A percentile compares a stretch with the other conserved stretches of the same genome.
Evolutionary conservation across 2,888 invertebrate genomes (phyloP).

Genomic region (Nineta flava): DNA sequence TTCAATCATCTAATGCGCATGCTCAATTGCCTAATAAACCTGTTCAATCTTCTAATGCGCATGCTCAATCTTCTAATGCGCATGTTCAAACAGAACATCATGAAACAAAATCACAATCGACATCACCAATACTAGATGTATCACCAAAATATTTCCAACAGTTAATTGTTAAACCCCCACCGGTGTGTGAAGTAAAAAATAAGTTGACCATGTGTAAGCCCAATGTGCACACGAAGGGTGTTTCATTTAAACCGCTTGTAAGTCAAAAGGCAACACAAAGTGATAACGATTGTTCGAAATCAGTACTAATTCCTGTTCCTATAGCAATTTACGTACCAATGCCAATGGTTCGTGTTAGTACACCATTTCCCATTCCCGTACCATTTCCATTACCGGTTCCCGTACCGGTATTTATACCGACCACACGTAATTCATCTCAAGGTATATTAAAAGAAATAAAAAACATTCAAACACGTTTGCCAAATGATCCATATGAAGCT

Average conservation of each 20-base stretch:
- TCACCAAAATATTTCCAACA: conserved; percentile 50
- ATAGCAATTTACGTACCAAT: conserved; percentile 79
- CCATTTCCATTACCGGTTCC: conserved; percentile 80
- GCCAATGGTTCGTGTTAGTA: conserved; percentile 73
- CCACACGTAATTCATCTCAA: conserved; percentile 69
- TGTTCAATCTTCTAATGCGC: conserved; percentile 21
- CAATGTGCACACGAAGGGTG: conserved; percentile 52
- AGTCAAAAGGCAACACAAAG: conserved; percentile 58
- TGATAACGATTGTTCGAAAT: conserved; percentile 42
- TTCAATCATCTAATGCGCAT: conserved; percentile 24
- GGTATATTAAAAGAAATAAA: conserved; percentile 79
- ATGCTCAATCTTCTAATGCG: too few species aligned
- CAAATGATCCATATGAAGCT: conserved; percentile 83
- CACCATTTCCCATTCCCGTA: conserved; percentile 70
- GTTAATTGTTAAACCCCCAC: conserved; percentile 63
- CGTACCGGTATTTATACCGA: conserved; percentile 80
- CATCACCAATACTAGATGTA: conserved; percentile 32
- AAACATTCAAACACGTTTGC: conserved; percentile 79
- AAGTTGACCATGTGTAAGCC: conserved; percentile 67
- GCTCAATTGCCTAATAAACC: too few species aligned
- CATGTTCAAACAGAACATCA: too few species aligned
- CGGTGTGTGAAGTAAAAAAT: conserved; percentile 56
- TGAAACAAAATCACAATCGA: conserved; percentile 16
- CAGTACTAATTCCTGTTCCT: conserved; percentile 65
- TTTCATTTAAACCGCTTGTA: conserved; percentile 53